A percentile compares a stretch with the other conserved stretches of the same genome.
Evolutionary conservation across 2,797 vertebrate species (phyloP).

Genomic region (Takifugu ocellatus): DNA sequence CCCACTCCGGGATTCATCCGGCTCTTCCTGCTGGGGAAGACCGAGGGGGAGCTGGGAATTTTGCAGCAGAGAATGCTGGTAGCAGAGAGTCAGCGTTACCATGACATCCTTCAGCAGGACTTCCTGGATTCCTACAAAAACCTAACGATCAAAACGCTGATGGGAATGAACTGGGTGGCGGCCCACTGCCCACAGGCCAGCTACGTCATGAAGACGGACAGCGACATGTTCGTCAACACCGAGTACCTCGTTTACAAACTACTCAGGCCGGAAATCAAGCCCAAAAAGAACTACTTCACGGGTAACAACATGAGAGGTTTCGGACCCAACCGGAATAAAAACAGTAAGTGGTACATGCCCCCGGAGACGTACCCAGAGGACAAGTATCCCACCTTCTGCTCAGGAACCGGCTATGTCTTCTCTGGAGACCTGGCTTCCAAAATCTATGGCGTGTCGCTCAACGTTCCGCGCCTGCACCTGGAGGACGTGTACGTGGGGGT

Average conservation of each 20-base stretch:
- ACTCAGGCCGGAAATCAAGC: constrained; percentile 82
- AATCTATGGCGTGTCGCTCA: constrained; percentile 86
- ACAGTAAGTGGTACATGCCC: constrained; percentile 98
- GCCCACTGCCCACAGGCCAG: constrained; percentile 81
- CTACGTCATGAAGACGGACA: constrained; percentile 98
- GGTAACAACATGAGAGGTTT: constrained; percentile 92
- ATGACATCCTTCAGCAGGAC: constrained; percentile 93
- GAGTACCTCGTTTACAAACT: constrained; percentile 93
- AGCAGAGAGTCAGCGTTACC: constrained; percentile 85
- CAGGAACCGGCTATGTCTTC: constrained; percentile 97
- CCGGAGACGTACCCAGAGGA: constrained; percentile 86
- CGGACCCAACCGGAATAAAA: constrained; percentile 89
- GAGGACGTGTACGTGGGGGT: constrained; percentile 96
- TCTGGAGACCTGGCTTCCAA: constrained; percentile 89
- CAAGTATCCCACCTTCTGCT: constrained; percentile 96
- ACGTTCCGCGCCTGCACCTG: constrained; percentile 84
- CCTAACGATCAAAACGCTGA: constrained; percentile 93
- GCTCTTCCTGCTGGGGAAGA: constrained; percentile 88
- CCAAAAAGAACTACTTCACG: constrained; percentile 87
- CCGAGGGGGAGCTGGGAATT: constrained; percentile 59
- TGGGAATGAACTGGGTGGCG: constrained; percentile 98
- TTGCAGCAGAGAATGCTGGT: constrained; percentile 81
- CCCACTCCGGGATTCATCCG: constrained; percentile 78
- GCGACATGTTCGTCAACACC: constrained; percentile 97
- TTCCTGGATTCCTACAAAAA: constrained; percentile 94